These are phyloP conservation scores for Hepsetus odoe DNA, from an alignment of 2,113 vertebrate species.

Conservation along the genomic window DNA sequence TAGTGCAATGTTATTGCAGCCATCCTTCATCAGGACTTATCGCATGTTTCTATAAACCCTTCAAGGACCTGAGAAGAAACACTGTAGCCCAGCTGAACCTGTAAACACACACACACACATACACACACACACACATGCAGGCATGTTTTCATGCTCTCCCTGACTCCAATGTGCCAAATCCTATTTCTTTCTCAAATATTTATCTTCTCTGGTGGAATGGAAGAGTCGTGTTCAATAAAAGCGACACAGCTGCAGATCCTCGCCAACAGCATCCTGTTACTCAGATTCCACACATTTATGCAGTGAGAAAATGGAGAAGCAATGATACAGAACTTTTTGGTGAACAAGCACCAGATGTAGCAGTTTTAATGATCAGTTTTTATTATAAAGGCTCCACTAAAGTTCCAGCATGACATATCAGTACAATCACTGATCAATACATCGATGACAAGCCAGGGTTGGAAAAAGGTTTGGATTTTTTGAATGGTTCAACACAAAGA, in stretches of 20 bases:
- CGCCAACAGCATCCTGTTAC: constrained; percentile 29
- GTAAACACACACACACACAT: background rate
- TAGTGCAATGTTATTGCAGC: constrained; percentile 29
- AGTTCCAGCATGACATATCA: constrained; percentile 33
- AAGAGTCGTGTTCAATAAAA: constrained; percentile 27
- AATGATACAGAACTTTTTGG: constrained; percentile 10
- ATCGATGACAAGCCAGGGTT: constrained; percentile 40
- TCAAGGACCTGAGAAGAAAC: background rate
- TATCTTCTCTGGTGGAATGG: constrained; percentile 18
- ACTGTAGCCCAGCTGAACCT: background rate
- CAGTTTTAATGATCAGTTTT: constrained; percentile 41
- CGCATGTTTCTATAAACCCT: constrained; percentile 21
- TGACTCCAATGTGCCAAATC: constrained; percentile 28
- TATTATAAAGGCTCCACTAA: constrained; percentile 24
- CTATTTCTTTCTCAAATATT: constrained; percentile 38
- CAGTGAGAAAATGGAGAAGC: constrained; percentile 12
- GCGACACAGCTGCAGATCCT: constrained; percentile 5
- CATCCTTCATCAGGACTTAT: constrained; percentile 31
- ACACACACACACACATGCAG: background rate
- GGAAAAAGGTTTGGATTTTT: too few relatives aligned
- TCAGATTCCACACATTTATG: constrained; percentile 31
- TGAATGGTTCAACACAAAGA: too few relatives aligned
- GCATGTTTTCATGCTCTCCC: constrained; percentile 36
- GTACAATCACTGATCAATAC: constrained; percentile 46
- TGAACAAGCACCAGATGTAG: constrained; percentile 8